phyloP scores from a whole-genome alignment of 1,140 invertebrate genomes.

The Eumeta japonica region DNA sequence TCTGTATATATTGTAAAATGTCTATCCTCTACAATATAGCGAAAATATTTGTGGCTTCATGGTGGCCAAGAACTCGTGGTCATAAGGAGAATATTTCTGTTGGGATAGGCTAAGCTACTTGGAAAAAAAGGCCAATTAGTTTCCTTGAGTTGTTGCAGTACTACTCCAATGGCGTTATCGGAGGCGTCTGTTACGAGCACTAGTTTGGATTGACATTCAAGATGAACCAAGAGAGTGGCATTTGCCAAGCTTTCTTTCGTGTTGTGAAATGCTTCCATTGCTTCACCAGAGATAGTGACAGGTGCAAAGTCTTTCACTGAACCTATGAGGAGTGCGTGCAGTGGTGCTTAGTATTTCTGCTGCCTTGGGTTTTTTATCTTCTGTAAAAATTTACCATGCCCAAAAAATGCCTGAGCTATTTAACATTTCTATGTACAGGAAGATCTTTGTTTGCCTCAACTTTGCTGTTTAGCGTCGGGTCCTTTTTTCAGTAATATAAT shows the following conservation, averaged over 20 bases:
- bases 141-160: slow-evolving; percentile 22
- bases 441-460: slow-evolving; percentile 23
- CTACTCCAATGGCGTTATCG: slow-evolving; percentile 23
- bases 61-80: slow-evolving; percentile 28
- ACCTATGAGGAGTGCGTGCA: slow-evolving; percentile 4
- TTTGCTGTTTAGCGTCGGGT: slow-evolving; percentile 15
- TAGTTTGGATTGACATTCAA: slow-evolving; percentile 24
- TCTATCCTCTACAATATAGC: slow-evolving; percentile 26
- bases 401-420: slow-evolving; percentile 33
- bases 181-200: slow-evolving; percentile 37
- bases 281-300: slow-evolving; percentile 19
- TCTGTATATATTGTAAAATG: slow-evolving; percentile 9
- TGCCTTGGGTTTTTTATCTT: slow-evolving; percentile 17
- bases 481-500: slow-evolving; percentile 24
- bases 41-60: slow-evolving; percentile 20
- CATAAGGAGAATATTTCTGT: slow-evolving; percentile 23
- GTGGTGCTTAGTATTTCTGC: slow-evolving; percentile 11
- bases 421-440: slow-evolving; percentile 23
- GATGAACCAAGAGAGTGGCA: slow-evolving; percentile 14
- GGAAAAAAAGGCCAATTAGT: slow-evolving; percentile 19
- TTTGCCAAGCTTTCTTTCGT: slow-evolving; percentile 26
- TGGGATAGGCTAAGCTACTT: slow-evolving; percentile 13
- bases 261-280: slow-evolving; percentile 24
- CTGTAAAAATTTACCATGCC: slow-evolving; percentile 43
- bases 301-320: not conserved